A percentile compares a stretch with the other conserved stretches of the same genome.
Conservation (phyloP, 2,797 vertebrate genomes). For the Neosilurus hyrtlii region DNA sequence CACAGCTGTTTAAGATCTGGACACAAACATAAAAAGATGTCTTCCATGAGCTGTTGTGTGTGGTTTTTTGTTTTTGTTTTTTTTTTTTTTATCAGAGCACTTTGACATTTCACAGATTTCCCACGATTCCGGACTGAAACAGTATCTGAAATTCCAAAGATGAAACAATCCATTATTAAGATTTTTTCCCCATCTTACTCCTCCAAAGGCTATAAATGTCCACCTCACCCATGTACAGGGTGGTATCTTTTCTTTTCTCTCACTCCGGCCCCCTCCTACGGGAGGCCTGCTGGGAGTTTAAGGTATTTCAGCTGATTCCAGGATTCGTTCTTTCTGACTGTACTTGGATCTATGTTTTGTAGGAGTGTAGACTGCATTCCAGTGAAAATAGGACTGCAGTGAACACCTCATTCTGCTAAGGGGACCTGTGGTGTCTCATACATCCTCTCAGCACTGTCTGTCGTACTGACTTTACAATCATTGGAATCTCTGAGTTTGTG, state of each 20-base stretch:
- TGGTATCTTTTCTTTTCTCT: background rate
- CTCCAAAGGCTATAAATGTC: background rate
- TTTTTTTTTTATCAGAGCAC: background rate
- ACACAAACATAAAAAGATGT: background rate
- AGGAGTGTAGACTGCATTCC: background rate
- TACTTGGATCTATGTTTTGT: background rate
- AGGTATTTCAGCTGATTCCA: conserved; percentile 6
- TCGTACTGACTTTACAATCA: background rate
- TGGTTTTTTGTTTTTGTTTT: too few relatives aligned
- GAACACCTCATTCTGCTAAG: background rate
- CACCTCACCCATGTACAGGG: background rate
- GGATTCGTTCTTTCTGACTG: background rate
- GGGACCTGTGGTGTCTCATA: too few relatives aligned
- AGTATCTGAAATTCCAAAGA: background rate
- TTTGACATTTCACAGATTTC: background rate
- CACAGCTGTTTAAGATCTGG: background rate
- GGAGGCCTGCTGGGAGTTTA: background rate
- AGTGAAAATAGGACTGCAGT: too few relatives aligned
- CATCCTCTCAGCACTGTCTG: too few relatives aligned
- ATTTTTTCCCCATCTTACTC: background rate
- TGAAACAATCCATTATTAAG: background rate
- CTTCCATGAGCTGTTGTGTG: background rate
- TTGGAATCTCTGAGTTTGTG: background rate
- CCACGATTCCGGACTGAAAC: background rate
- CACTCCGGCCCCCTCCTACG: background rate